These are phyloP conservation scores for Xenus cinereus DNA, from an alignment of 2,113 vertebrate species.

Conservation along the genomic window DNA sequence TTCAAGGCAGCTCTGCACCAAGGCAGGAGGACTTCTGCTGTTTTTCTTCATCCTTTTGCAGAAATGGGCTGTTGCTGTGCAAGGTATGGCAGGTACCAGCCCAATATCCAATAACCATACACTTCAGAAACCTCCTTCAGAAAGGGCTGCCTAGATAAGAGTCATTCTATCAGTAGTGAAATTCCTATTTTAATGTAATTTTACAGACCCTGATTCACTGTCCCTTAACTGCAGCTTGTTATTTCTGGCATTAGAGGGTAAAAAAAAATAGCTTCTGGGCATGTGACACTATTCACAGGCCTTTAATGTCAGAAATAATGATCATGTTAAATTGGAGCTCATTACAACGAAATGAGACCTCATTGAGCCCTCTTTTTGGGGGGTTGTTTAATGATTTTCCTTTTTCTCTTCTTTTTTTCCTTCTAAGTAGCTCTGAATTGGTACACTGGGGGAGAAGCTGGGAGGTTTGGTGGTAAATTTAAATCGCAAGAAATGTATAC, in stretches of 20 bases:
- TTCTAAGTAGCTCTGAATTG: slow-evolving; percentile 65
- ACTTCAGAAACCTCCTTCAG: background rate
- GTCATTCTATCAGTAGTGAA: slow-evolving; percentile 34
- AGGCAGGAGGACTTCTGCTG: background rate
- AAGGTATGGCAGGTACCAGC: background rate
- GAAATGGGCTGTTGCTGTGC: background rate
- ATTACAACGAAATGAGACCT: slow-evolving; percentile 80
- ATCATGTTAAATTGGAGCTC: slow-evolving; percentile 81
- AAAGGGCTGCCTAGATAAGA: background rate
- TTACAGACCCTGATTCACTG: slow-evolving; percentile 67
- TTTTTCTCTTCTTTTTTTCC: slow-evolving; percentile 58
- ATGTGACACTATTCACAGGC: slow-evolving; percentile 79
- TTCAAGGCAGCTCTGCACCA: background rate
- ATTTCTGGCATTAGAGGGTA: slow-evolving; percentile 79
- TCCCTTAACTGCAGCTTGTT: slow-evolving; percentile 78
- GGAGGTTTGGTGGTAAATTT: slow-evolving; percentile 71
- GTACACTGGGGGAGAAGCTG: slow-evolving; percentile 57
- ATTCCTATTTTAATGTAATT: slow-evolving; percentile 66
- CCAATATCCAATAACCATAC: background rate
- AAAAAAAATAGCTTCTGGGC: slow-evolving; percentile 79
- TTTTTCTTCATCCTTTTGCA: background rate
- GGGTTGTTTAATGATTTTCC: slow-evolving; percentile 71
- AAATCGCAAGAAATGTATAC: slow-evolving; percentile 66
- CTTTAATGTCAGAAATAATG: slow-evolving; percentile 85
- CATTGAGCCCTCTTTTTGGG: slow-evolving; percentile 75